A percentile compares a stretch with the other conserved stretches of the same genome.
Evolutionary conservation across 2,888 invertebrate species (phyloP).

Genomic region (Sceliomorpha sp.): DNA sequence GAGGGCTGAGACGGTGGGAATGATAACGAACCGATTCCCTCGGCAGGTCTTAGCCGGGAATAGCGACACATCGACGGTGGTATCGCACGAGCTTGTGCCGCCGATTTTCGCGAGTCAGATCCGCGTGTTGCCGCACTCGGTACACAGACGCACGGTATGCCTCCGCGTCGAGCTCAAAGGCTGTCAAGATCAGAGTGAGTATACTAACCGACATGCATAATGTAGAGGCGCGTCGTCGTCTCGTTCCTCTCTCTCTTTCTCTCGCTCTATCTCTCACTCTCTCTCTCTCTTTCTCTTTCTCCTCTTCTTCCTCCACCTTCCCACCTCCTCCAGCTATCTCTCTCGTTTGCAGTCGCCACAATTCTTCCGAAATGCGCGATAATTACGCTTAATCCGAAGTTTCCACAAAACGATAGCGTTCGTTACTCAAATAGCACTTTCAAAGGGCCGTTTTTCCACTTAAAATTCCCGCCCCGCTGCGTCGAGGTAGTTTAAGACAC

Average conservation of each 20-base stretch:
- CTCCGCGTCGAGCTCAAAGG: slow-evolving; percentile 88
- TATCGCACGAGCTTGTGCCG: slow-evolving; percentile 85
- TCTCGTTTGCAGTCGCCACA: too few species aligned
- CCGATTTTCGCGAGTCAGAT: slow-evolving; percentile 87
- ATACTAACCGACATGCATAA: slow-evolving; percentile 43
- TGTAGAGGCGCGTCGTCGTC: slow-evolving; percentile 29
- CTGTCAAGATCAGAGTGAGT: slow-evolving; percentile 86
- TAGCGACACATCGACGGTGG: slow-evolving; percentile 87
- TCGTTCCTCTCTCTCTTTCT: slow-evolving; percentile 10
- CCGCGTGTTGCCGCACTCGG: slow-evolving; percentile 87
- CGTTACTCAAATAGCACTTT: slow-evolving; percentile 67
- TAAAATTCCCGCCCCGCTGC: slow-evolving; percentile 16
- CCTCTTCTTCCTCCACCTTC: too few species aligned
- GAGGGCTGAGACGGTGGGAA: slow-evolving; percentile 16
- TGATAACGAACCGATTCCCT: slow-evolving; percentile 29
- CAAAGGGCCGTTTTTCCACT: slow-evolving; percentile 63
- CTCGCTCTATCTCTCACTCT: slow-evolving; percentile 11
- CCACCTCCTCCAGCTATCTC: too few species aligned
- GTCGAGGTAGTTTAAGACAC: slow-evolving; percentile 25
- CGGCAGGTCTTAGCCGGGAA: slow-evolving; percentile 87
- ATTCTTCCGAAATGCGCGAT: slow-evolving; percentile 25
- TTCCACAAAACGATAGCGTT: slow-evolving; percentile 65
- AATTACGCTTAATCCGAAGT: slow-evolving; percentile 58
- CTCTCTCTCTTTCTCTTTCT: too few species aligned
- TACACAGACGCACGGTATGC: slow-evolving; percentile 87